Conservation (phyloP, 1,140 invertebrate genomes). For the Globodera rostochiensis region DNA sequence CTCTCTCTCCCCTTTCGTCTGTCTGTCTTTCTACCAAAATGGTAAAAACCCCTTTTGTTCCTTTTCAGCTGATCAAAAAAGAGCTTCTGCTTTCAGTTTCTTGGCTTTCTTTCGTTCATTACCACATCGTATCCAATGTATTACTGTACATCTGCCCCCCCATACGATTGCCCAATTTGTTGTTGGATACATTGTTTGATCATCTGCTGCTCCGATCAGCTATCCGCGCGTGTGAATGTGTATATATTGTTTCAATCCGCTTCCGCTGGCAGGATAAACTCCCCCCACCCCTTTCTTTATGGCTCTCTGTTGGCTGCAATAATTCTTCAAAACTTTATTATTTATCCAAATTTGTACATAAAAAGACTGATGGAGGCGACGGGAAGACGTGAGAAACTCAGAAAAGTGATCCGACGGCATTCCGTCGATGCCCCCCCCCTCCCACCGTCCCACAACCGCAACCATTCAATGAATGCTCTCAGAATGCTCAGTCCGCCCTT, state of each 20-base stretch:
- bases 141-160: neutral
- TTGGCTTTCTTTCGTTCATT: neutral
- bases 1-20: slow-evolving; percentile 18
- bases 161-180: neutral
- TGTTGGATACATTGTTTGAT: no score
- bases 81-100: neutral
- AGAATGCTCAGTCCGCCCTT: slow-evolving; percentile 9
- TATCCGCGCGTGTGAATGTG: neutral
- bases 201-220: neutral
- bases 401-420: no score
- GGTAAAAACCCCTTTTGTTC: slow-evolving; percentile 20
- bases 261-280: neutral
- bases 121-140: neutral
- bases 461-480: neutral
- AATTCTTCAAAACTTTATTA: neutral
- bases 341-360: slow-evolving; percentile 1
- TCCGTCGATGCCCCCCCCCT: no score
- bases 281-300: neutral
- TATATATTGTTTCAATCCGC: neutral
- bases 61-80: slow-evolving; percentile 23
- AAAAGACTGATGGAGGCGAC: neutral
- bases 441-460: slow-evolving; percentile 13
- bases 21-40: slow-evolving; percentile 21
- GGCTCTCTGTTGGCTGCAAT: neutral
- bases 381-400: neutral